These are phyloP conservation scores for Halictus ligatus DNA, from an alignment of 2,888 invertebrate species.

Conservation along the genomic window DNA sequence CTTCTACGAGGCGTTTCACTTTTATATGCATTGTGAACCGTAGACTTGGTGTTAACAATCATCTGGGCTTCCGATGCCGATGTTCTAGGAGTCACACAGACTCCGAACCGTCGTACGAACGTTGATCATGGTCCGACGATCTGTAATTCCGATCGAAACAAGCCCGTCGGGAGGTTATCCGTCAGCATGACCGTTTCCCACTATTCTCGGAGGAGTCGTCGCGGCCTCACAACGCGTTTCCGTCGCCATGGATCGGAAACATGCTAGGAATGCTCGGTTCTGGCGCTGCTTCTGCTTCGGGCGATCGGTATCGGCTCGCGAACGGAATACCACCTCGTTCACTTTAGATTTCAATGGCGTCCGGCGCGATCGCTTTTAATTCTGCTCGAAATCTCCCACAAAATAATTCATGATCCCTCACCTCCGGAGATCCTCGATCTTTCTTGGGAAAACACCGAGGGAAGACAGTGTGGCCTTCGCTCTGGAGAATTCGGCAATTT, in stretches of 20 bases:
- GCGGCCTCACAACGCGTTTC: slow-evolving; percentile 27
- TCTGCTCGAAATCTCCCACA: not conserved
- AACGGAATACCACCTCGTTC: not conserved
- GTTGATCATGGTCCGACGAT: slow-evolving; percentile 42
- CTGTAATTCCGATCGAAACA: slow-evolving; percentile 55
- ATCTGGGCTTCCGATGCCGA: too few relatives aligned
- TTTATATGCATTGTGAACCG: too few relatives aligned
- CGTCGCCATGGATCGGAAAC: slow-evolving; percentile 23
- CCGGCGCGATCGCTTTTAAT: not conserved
- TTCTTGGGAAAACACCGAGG: not conserved
- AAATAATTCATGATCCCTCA: not conserved
- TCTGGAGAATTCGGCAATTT: too few relatives aligned
- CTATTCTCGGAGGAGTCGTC: not conserved
- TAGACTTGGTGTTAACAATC: too few relatives aligned
- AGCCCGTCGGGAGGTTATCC: slow-evolving; percentile 39
- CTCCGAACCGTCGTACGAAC: slow-evolving; percentile 30
- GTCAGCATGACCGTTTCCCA: slow-evolving; percentile 23
- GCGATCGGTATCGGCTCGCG: slow-evolving; percentile 3
- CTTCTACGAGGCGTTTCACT: too few relatives aligned
- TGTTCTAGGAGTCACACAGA: too few relatives aligned
- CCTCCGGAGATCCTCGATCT: not conserved
- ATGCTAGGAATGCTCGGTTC: slow-evolving; percentile 28
- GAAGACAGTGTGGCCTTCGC: too few relatives aligned
- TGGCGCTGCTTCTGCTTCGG: not conserved
- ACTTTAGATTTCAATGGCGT: not conserved